Evolutionary conservation across 2,797 vertebrate genomes (phyloP), one percentile per base, ranked within the genome.

Genomic region (Emys orbicularis): DNA sequence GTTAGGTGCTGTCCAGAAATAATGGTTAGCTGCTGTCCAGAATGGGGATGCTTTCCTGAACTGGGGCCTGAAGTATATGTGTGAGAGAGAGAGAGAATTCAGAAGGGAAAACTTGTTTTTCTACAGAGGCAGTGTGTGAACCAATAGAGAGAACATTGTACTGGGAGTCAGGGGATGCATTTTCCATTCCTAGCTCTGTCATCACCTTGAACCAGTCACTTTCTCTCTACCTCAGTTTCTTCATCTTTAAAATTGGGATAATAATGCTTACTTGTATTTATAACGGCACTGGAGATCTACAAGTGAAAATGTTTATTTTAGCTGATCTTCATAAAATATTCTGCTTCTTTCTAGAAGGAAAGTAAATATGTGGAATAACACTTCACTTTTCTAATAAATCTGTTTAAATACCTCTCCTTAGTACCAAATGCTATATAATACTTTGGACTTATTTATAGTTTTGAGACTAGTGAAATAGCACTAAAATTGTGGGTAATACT

Each of bases 1-100:
- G 82, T 91, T 93, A 87, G 94, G 83, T 56, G 41, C 57, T 90
- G 87, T 85, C 1, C 3, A 76, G 83, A 91, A 96, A 81, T 87
- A 96, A 86, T 94, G 81, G 82, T 91, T 93, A 87, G 94, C 83
- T 56, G 41, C 57, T 90, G 87, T 85, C 1, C 3, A 76, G 83
- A 91, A 90, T 87, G 80, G 44, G 61, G n/a, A 68, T 49, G 31
- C 52, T 87, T 88, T 9, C 19, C 76, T 90, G 79, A 84, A 47
- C 52, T 57, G 83, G 31, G 79, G 74, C 83, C 84, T 12, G 19
- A 41, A 11, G 65, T 65, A 49, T 72, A 53, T 53, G 11, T 5
- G 18, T 0, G 2, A 65, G 74, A 25, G 1, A 44, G 44, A 47
- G 47, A 49, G 68, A 12, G 16, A 65, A n/a, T 53, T 44, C 18